Evolutionary conservation across 2,113 vertebrate species (phyloP).

Genomic region (Grantiella picta): DNA sequence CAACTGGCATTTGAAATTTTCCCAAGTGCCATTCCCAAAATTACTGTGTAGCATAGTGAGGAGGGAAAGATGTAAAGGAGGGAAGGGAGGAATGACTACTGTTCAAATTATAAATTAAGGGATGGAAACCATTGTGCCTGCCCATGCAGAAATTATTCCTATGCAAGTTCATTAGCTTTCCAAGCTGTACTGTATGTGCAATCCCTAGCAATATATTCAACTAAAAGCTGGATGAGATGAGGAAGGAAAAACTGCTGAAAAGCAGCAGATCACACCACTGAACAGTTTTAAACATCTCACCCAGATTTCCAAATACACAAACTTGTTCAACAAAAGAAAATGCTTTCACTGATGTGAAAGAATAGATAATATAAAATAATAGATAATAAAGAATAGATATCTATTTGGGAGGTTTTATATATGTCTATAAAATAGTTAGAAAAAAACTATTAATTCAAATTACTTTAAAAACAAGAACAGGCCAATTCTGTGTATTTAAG

Average conservation of each 20-base stretch:
- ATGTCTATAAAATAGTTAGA: background rate
- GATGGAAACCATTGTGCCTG: background rate
- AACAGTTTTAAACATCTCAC: background rate
- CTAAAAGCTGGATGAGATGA: background rate
- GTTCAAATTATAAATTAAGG: background rate
- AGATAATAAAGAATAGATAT: too few species aligned
- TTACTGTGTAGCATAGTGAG: background rate
- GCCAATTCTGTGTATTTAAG: background rate
- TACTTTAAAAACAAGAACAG: background rate
- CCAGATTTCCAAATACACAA: background rate
- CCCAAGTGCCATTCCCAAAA: background rate
- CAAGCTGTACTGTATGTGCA: background rate
- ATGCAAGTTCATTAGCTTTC: background rate
- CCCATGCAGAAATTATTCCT: background rate
- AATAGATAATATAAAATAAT: too few species aligned
- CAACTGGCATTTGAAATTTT: background rate
- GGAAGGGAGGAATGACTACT: background rate
- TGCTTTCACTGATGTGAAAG: background rate
- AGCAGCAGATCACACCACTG: background rate
- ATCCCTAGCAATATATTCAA: background rate
- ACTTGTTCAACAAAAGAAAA: background rate
- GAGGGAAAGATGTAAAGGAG: background rate
- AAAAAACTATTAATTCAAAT: background rate
- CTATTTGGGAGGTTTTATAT: background rate
- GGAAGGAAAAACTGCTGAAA: background rate